phyloP scores from a whole-genome alignment of 2,113 vertebrate genomes.

The Sula dactylatra region DNA sequence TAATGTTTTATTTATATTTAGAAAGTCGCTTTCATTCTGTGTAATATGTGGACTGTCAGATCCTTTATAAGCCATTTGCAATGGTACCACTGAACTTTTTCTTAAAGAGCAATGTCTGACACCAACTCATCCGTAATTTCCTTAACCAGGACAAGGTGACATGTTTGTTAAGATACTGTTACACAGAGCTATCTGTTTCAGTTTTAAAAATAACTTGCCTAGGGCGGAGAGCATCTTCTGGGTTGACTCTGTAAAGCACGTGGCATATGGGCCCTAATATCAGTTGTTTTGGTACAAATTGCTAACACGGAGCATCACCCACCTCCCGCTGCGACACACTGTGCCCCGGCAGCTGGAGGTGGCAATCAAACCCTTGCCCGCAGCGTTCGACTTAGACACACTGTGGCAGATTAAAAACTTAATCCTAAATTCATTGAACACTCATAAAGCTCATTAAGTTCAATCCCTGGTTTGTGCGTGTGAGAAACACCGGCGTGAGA shows the following conservation, averaged over 20 bases:
- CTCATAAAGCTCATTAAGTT: background rate
- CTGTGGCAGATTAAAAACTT: background rate
- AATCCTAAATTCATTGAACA: background rate
- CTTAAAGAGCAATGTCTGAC: background rate
- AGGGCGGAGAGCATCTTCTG: background rate
- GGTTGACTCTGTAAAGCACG: background rate
- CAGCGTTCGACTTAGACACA: background rate
- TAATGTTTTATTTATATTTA: background rate
- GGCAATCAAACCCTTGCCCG: background rate
- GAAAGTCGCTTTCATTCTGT: background rate
- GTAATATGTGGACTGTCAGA: background rate
- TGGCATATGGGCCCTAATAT: fast-evolving
- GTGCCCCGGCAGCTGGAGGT: fast-evolving
- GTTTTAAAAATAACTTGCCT: background rate
- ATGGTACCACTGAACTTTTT: background rate
- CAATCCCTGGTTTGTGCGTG: background rate
- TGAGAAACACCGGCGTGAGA: background rate
- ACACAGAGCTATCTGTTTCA: background rate
- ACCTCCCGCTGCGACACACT: background rate
- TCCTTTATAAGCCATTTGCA: background rate
- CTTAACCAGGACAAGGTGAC: background rate
- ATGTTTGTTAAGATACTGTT: background rate
- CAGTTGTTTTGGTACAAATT: background rate
- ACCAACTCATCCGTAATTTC: background rate
- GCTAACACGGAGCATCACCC: background rate